These are phyloP conservation scores for Orchesella flavescens DNA, from an alignment of 2,888 invertebrate species.

Conservation along the genomic window DNA sequence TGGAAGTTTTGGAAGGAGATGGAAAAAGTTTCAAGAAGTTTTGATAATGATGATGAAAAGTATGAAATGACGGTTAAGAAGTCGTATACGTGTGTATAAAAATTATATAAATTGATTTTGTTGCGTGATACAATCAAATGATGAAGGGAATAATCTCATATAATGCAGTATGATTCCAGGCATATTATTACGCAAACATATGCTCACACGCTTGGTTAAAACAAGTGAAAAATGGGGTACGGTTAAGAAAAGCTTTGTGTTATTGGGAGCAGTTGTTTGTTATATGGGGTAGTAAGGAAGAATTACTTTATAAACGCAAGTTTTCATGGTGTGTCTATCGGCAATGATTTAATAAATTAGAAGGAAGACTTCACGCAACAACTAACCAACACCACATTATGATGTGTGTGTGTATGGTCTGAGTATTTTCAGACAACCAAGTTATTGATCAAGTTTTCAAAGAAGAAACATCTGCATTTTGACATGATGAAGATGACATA, in stretches of 20 bases:
- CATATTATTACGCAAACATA: no score
- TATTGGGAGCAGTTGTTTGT: no score
- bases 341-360: background rate
- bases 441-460: conserved; percentile 29
- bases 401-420: background rate
- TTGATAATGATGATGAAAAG: no score
- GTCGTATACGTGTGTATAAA: background rate
- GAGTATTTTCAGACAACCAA: no score
- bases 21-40: background rate
- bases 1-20: background rate
- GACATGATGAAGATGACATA: conserved; percentile 24
- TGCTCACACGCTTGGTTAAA: no score
- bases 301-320: no score
- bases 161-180: no score
- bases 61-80: background rate
- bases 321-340: no score
- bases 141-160: background rate
- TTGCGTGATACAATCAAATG: conserved; percentile 13
- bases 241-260: no score
- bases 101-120: conserved; percentile 6
- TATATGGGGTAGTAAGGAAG: no score
- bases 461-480: conserved; percentile 22
- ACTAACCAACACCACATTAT: background rate
- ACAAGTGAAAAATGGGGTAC: no score
- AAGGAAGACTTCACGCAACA: no score